Conservation (phyloP, 2,888 invertebrate genomes). For the Scaptodrosophila latifasciaeformis region DNA sequence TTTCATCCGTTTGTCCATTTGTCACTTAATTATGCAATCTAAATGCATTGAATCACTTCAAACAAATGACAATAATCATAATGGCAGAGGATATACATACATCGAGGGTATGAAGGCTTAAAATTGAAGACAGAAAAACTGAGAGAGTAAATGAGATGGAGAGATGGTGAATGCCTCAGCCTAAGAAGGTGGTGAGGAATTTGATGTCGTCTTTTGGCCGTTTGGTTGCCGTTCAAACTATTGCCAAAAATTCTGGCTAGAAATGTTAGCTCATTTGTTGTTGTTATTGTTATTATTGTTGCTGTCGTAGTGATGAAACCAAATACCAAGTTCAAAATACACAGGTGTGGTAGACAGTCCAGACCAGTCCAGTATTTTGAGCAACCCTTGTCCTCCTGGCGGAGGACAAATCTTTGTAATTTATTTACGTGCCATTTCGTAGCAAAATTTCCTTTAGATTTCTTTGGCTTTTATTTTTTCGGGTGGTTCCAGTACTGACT, state of each 20-base stretch:
- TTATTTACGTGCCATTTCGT: conserved; percentile 67
- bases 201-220: too few relatives aligned
- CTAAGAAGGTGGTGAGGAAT: too few relatives aligned
- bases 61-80: conserved; percentile 65
- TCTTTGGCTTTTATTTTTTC: conserved; percentile 42
- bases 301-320: too few relatives aligned
- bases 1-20: background rate
- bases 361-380: too few relatives aligned
- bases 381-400: too few relatives aligned
- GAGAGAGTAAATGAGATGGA: too few relatives aligned
- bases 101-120: too few relatives aligned
- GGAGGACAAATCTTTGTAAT: conserved; percentile 67
- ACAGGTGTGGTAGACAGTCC: too few relatives aligned
- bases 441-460: conserved; percentile 62
- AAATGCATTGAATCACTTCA: conserved; percentile 68
- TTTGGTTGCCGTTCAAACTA: conserved; percentile 25
- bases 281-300: too few relatives aligned
- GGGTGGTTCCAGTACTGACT: background rate
- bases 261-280: conserved; percentile 64
- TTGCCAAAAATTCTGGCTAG: conserved; percentile 46
- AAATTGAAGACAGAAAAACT: too few relatives aligned
- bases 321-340: too few relatives aligned
- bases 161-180: too few relatives aligned
- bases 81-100: conserved; percentile 37
- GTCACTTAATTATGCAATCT: conserved; percentile 64